Evolutionary conservation across 2,797 vertebrate species (phyloP), one percentile per base, ranked within the genome.

Genomic region (Gallinago nigripennis): DNA sequence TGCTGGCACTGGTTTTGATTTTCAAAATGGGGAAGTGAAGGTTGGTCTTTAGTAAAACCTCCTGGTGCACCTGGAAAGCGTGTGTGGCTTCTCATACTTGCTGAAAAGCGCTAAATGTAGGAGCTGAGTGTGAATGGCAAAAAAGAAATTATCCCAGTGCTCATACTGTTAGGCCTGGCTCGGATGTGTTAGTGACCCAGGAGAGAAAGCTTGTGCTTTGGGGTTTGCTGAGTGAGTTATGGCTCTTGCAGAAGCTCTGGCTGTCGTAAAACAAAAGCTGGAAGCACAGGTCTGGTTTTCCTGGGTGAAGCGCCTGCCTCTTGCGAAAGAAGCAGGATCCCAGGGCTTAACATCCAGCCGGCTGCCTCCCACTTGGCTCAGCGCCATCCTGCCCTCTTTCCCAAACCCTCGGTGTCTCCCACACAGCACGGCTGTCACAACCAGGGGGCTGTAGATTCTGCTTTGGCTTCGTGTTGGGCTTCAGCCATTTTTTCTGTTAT

Each of bases 341-440:
- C 0, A 1, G 73, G 45, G 35, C 27, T 76, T 45, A 56, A 4
- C n/a, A 69, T 31, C 13, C 79, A 73, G 57, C 35, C 12, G 0
- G 1, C 28, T 77, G 48, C 71, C 61, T 48, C 53, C 57, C 31
- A 3, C 27, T 33, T 0, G 0, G 5, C 68, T 68, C 65, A 9
- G 25, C 16, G 2, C 28, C 7, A 15, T 82, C 68, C 76, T 33
- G 16, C 13, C 12, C 69, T 54, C 46, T 27, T 53, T 43, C 37
- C 54, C 85, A 57, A n/a, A 6, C 33, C 28, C 53, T 24, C 54
- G 77, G 64, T 39, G 11, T 8, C 9, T 27, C 6, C 18, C 2
- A 4, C 37, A 1, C 5, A 24, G 53, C 79, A 35, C 0, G 0
- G 53, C 43, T 54, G 57, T 21, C 25, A 5, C 18, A 18, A 69